phyloP scores from a whole-genome alignment of 1,140 invertebrate genomes.

The Vanessa tameamea region DNA sequence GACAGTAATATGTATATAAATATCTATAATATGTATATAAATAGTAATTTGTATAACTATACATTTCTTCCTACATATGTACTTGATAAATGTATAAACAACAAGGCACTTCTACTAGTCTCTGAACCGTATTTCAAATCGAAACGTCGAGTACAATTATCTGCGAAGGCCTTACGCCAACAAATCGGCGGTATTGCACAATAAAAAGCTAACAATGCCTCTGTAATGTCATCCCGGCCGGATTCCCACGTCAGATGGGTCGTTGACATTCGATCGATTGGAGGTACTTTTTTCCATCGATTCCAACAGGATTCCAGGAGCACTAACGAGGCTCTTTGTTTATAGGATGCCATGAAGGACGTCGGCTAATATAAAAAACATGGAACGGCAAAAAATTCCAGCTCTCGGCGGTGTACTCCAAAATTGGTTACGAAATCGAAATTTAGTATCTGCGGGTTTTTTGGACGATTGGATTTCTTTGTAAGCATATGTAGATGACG shows the following conservation, averaged over 20 bases:
- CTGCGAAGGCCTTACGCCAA: slow-evolving; percentile 4
- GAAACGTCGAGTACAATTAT: slow-evolving; percentile 4
- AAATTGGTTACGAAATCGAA: slow-evolving; percentile 34
- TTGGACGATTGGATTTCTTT: slow-evolving; percentile 20
- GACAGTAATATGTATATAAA: too few relatives aligned
- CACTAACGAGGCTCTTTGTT: slow-evolving; percentile 60
- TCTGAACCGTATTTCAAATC: neutral
- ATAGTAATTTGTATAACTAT: too few relatives aligned
- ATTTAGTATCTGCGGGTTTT: slow-evolving; percentile 22
- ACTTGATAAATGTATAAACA: too few relatives aligned
- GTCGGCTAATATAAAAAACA: slow-evolving; percentile 42
- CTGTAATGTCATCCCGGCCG: slow-evolving; percentile 58
- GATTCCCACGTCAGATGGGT: slow-evolving; percentile 71
- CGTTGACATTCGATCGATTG: slow-evolving; percentile 67
- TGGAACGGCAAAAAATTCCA: slow-evolving; percentile 21
- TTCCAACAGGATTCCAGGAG: slow-evolving; percentile 53
- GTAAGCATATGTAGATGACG: slow-evolving; percentile 25
- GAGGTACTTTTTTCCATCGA: slow-evolving; percentile 57
- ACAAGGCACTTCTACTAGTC: too few relatives aligned
- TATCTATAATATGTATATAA: too few relatives aligned
- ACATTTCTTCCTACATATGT: neutral
- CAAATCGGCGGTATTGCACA: slow-evolving; percentile 39
- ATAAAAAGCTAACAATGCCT: slow-evolving; percentile 64
- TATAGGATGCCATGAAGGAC: slow-evolving; percentile 57
- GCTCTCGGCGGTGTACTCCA: slow-evolving; percentile 22